Percentiles rank a stretch among this genome's conserved stretches.
phyloP scores from a whole-genome alignment of 2,888 invertebrate species.

The Lumbricus terrestris region DNA sequence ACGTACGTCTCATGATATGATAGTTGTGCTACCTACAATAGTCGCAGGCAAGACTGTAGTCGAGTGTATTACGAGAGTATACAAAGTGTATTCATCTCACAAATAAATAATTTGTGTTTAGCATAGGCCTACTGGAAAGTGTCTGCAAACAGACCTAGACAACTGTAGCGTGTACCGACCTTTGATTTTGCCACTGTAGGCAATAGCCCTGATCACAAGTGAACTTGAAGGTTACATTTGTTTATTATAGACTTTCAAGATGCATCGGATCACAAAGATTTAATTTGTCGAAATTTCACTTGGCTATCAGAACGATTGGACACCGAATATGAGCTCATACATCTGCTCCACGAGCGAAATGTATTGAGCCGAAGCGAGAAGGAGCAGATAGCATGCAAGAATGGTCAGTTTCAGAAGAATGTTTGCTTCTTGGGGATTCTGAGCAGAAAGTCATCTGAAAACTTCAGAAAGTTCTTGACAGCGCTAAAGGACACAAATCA shows the following conservation, averaged over 20 bases:
- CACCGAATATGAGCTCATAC: neutral
- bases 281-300: neutral
- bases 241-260: neutral
- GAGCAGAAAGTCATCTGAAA: neutral
- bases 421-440: neutral
- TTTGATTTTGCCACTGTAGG: no score
- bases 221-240: neutral
- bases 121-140: no score
- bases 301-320: neutral
- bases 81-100: no score
- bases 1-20: no score
- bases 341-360: neutral
- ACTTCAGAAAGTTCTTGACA: neutral
- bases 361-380: neutral
- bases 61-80: no score
- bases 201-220: neutral
- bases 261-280: neutral
- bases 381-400: neutral
- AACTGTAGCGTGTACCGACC: no score
- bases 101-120: no score
- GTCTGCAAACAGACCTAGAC: no score
- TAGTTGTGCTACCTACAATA: no score
- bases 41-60: no score
- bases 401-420: neutral
- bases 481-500: neutral